Evolutionary conservation across 2,797 vertebrate genomes (phyloP), one percentile per base, ranked within the genome.

Genomic region (Buceros bicornis): DNA sequence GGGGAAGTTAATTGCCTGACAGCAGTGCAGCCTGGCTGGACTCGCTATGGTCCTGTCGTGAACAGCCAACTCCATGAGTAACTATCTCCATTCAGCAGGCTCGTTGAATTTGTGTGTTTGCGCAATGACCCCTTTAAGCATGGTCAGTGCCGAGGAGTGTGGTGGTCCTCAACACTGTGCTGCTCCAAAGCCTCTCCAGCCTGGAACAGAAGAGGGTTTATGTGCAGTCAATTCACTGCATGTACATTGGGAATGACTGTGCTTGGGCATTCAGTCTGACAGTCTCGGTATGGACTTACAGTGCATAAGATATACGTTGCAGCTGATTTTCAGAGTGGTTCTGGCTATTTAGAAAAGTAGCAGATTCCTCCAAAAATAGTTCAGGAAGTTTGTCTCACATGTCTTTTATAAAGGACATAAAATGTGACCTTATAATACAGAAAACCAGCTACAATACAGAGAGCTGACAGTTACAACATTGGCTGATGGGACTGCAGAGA

Each of bases 211-310:
- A 40, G 37, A 40, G 37, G 37, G 37, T 40, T 40, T 40, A 87
- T 79, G 70, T 58, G 37, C 90, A 87, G 40, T 8, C 47, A 58
- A 48, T 70, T 40, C 48, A 12, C 5, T 10, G 62, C 25, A 70
- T 2, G 0, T 3, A 7, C 28, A 18, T 1, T 70, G 45, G 56
- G 74, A 89, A 70, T 48, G 15, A 22, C 57, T 24, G 13, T 17
- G 12, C 4, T 3, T 6, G 11, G 35, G 50, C 77, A 48, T 28
- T 8, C n/a, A 20, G 33, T 53, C 58, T 66, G 47, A 48, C 12
- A 43, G 15, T 24, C 28, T 11, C 16, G 2, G 7, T 13, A 21
- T 2, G 58, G 54, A 15, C 20, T 25, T 51, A 11, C 0, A n/a
- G 24, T 89, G 51, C 15, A 9, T 31, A 82, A 76, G 15, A 33